Evolutionary conservation across 1,140 invertebrate species (phyloP), one percentile per base, ranked within the genome.

Genomic region (Rhagoletis pomonella): DNA sequence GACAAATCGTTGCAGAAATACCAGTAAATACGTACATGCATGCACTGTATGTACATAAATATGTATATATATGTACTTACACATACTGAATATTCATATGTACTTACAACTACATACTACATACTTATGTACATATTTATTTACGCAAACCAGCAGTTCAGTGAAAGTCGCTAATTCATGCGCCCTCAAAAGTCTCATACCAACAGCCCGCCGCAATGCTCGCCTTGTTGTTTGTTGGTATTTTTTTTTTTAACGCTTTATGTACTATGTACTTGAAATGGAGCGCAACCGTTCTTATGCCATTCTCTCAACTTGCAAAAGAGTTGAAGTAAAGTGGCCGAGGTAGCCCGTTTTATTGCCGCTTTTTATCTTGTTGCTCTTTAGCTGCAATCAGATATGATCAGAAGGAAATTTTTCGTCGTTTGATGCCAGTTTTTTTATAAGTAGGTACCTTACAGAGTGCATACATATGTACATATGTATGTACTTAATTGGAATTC

Each of bases 81-180:
- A 67, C 3, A 67, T 19, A 1, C 10, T 29, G 29, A 29, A 29
- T 29, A 29, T 29, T 29, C 29, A 29, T 29, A 0, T 29, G 29
- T 29, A 29, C 29, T 29, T 29, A 29, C 29, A 29, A 29, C n/a
- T n/a, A n/a, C n/a, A n/a, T n/a, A n/a, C n/a, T n/a, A 67, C 7
- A 10, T 4, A 67, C 6, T 12, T 17, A 17, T n/a, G 39, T 73
- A 73, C 29, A 44, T 14, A 44, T 47, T 12, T 73, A 42, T 17
- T n/a, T n/a, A n/a, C n/a, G n/a, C n/a, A n/a, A n/a, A 9, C 4
- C 19, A 42, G 14, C 67, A 73, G 67, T 73, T 69, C 42, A 47
- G 67, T 73, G 67, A 73, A 73, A 73, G 67, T 73, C 67, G 67
- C 67, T 73, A 44, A 73, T 14, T 73, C 67, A 73, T 73, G 67